A percentile compares a stretch with the other conserved stretches of the same genome.
Evolutionary conservation across 2,888 invertebrate genomes (phyloP).

Genomic region (Lamellibrachia satsuma): DNA sequence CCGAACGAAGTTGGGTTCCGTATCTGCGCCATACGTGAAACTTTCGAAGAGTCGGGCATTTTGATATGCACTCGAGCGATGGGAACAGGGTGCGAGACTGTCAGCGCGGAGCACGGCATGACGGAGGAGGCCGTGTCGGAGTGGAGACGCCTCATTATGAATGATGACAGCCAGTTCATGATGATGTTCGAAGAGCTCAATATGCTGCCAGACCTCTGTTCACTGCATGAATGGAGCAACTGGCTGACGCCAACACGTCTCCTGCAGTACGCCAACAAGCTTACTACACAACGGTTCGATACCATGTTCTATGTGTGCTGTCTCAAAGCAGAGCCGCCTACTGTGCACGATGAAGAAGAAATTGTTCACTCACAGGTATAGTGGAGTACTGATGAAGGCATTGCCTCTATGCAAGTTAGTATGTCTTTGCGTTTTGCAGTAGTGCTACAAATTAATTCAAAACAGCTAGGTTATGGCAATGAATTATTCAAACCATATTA

Average conservation of each 20-base stretch:
- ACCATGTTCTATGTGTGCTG: constrained; percentile 44
- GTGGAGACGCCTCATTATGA: constrained; percentile 1
- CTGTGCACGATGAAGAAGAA: constrained; percentile 22
- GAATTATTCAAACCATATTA: too few species aligned
- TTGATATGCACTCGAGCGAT: constrained; percentile 40
- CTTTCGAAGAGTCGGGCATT: constrained; percentile 90
- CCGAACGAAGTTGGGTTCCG: constrained; percentile 76
- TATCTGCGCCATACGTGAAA: constrained; percentile 86
- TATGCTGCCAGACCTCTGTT: constrained; percentile 83
- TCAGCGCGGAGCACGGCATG: constrained; percentile 8
- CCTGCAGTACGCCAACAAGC: background rate
- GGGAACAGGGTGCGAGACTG: background rate
- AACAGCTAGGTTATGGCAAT: too few species aligned
- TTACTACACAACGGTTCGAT: constrained; percentile 37
- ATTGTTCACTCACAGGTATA: constrained; percentile 24
- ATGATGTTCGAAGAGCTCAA: constrained; percentile 74
- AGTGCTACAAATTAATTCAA: too few species aligned
- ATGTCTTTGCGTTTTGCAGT: too few species aligned
- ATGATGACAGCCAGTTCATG: constrained; percentile 18
- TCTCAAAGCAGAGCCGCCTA: constrained; percentile 30
- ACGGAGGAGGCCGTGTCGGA: background rate
- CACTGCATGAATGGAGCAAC: constrained; percentile 82
- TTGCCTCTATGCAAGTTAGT: background rate
- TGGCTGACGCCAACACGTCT: constrained; percentile 78
- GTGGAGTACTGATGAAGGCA: background rate